Conservation (phyloP, 2,113 vertebrate species). For the Atractosteus spatula region DNA sequence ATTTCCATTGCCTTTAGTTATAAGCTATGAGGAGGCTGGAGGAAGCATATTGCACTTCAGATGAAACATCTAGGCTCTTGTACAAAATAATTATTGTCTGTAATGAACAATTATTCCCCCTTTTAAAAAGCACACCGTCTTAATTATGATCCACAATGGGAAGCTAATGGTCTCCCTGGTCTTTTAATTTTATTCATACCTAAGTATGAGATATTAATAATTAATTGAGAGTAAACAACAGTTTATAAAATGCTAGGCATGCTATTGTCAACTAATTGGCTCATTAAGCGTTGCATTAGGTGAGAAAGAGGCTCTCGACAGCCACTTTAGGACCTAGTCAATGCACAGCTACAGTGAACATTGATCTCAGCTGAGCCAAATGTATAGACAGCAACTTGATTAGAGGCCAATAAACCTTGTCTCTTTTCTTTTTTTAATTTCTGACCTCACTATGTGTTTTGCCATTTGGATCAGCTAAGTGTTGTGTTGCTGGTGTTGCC, state of each 20-base stretch:
- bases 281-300: slow-evolving; percentile 77
- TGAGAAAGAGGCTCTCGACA: slow-evolving; percentile 65
- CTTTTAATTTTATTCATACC: slow-evolving; percentile 80
- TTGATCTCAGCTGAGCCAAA: slow-evolving; percentile 67
- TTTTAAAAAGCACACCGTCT: slow-evolving; percentile 68
- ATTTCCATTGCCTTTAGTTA: no score
- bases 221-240: slow-evolving; percentile 76
- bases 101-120: slow-evolving; percentile 65
- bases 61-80: neutral
- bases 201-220: slow-evolving; percentile 78
- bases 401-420: slow-evolving; percentile 67
- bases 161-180: slow-evolving; percentile 70
- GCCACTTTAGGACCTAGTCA: slow-evolving; percentile 54
- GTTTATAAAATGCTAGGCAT: slow-evolving; percentile 71
- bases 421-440: slow-evolving; percentile 30
- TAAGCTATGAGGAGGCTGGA: neutral
- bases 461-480: slow-evolving; percentile 13
- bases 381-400: slow-evolving; percentile 52
- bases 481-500: slow-evolving; percentile 7
- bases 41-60: neutral
- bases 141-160: slow-evolving; percentile 73
- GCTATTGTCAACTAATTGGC: slow-evolving; percentile 75
- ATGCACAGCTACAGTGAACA: slow-evolving; percentile 64
- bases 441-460: no score
- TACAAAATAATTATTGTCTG: slow-evolving; percentile 48